Evolutionary conservation across 2,888 invertebrate genomes (phyloP).

Genomic region (Nemurella pictetii): DNA sequence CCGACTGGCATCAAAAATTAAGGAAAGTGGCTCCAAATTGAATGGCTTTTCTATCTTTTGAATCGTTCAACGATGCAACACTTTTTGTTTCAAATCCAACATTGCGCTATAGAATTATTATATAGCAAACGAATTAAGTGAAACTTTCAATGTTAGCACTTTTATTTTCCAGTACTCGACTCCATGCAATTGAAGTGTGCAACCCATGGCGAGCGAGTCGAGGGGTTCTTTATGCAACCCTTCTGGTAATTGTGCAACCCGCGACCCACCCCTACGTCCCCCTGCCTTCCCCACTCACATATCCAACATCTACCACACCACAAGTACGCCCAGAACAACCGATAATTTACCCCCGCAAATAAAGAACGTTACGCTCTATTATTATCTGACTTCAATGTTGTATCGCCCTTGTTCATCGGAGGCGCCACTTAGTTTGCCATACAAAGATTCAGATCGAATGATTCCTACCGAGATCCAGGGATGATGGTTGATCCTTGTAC

Average conservation of each 20-base stretch:
- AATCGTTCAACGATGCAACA: too few species aligned
- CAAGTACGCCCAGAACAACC: constrained; percentile 4
- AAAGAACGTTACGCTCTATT: not conserved
- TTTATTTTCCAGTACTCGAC: not conserved
- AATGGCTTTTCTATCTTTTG: too few species aligned
- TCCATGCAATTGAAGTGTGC: not conserved
- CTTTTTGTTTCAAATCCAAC: too few species aligned
- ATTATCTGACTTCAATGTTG: constrained; percentile 1
- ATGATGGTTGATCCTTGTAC: too few species aligned
- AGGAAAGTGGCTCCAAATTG: too few species aligned
- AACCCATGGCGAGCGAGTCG: constrained; percentile 3
- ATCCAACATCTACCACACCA: constrained; percentile 9
- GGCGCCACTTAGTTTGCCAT: constrained; percentile 9
- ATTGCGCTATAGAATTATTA: too few species aligned
- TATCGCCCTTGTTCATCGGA: not conserved
- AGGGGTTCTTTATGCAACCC: constrained; percentile 7
- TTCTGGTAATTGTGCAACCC: not conserved
- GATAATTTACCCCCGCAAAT: constrained; percentile 10
- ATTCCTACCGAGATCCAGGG: too few species aligned
- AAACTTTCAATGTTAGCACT: not conserved
- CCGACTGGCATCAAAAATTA: too few species aligned
- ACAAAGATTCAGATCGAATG: too few species aligned
- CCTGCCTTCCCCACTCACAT: not conserved
- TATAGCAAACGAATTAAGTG: not conserved
- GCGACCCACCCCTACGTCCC: not conserved